Evolutionary conservation across 2,888 invertebrate genomes (phyloP).

Genomic region (Liodrosophila aerea): DNA sequence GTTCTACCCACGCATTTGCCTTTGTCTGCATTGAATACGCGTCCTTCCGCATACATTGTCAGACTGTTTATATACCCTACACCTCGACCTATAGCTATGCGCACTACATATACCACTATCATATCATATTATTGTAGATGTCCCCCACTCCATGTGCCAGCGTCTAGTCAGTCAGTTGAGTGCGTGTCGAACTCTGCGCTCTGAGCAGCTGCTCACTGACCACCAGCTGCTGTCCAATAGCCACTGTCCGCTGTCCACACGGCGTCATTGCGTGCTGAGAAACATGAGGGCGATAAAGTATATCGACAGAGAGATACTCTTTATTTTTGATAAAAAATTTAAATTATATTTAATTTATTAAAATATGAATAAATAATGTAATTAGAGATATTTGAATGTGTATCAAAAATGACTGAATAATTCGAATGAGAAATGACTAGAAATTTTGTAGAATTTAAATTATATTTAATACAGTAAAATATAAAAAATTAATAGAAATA

Average conservation of each 20-base stretch:
- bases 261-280: conserved; percentile 10
- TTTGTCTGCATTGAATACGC: conserved; percentile 10
- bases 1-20: conserved; percentile 16
- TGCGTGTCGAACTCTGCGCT: conserved; percentile 22
- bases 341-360: too few species aligned
- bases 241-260: background rate
- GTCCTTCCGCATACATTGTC: background rate
- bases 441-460: too few species aligned
- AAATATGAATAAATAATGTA: too few species aligned
- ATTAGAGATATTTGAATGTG: too few species aligned
- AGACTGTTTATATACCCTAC: background rate
- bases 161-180: background rate
- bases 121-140: background rate
- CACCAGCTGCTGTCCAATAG: conserved; percentile 1
- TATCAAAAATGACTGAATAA: too few species aligned
- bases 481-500: too few species aligned
- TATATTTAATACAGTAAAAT: too few species aligned
- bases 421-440: too few species aligned
- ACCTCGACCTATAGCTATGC: too few species aligned
- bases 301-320: conserved; percentile 9
- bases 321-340: background rate
- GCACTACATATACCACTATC: too few species aligned
- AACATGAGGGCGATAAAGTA: conserved; percentile 3
- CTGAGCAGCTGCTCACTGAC: conserved; percentile 9
- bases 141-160: conserved; percentile 5